Base-by-base conservation (phyloP, 2,113 vertebrate genomes). In the Takifugu flavidus region DNA sequence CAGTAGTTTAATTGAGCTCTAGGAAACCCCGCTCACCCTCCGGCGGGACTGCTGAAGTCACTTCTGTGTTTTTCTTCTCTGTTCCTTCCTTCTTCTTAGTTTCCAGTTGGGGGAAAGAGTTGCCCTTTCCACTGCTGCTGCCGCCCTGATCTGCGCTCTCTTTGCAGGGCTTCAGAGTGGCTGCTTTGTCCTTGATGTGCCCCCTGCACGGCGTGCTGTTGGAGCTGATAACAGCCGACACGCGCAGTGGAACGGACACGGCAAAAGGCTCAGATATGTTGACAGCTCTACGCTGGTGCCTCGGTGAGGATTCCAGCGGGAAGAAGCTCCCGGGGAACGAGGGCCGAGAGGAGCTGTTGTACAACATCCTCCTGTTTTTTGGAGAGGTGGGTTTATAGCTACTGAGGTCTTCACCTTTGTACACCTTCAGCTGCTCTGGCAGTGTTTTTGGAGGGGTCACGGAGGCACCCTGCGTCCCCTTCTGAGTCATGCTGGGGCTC, bases 241-340 rank as follows among this genome's bases (percentile, higher is more conserved):
- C 95, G 0, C 94, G 91, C 31, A 99, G 89, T 0, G 96, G 96
- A 0, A 99, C 96, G 0, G 96, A 99, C 44, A 98, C 96, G 0
- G 95, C 94, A 0, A 98, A 99, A 1, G 96, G 96, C 84, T 99
- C 96, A 0, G 96, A 99, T 82, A 99, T 99, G 86, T 98, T 98
- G 74, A 99, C 86, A 8, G 94, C 96, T 74, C 96, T 94, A 49
- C 95, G 91, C 58, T 96, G 95, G 78, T 97, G 95, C 25, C 93
- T 89, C 0, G 96, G 94, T 0, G 96, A 98, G 1, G 95, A 94
- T 79, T 98, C 96, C 77, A 94, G 75, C 0, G 95, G 95, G 75
- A 98, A 98, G 49, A 98, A 92, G 76, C 91, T 94, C 72, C 94
- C 93, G 7, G 92, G 89, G 45, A 92, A 92, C 5, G 91, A 90